These are phyloP conservation scores for Steinernema carpocapsae DNA, from an alignment of 2,888 invertebrate genomes.

Conservation along the genomic window DNA sequence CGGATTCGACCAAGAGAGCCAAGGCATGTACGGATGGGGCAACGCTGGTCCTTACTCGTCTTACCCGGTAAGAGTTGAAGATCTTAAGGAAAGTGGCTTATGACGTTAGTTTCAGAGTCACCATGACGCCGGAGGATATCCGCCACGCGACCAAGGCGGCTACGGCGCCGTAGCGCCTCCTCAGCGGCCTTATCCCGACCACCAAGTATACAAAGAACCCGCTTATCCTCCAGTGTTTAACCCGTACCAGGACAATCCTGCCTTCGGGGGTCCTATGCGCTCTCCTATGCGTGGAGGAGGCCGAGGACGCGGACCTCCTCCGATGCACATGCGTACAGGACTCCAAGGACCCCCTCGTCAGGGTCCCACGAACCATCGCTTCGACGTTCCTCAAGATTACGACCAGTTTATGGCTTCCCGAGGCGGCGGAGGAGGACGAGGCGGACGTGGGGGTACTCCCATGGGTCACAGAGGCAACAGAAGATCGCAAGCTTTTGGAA, in stretches of 20 bases:
- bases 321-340: not conserved
- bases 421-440: constrained; percentile 46
- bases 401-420: constrained; percentile 47
- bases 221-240: too few species aligned
- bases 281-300: not conserved
- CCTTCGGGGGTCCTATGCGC: too few species aligned
- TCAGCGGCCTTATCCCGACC: too few species aligned
- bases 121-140: constrained; percentile 1
- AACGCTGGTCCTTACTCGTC: not conserved
- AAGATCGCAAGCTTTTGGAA: too few species aligned
- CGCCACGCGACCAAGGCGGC: not conserved
- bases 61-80: not conserved
- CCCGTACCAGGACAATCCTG: too few species aligned
- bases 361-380: not conserved
- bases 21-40: constrained; percentile 5
- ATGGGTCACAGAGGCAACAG: not conserved
- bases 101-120: not conserved
- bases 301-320: not conserved
- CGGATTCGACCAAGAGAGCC: not conserved
- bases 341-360: too few species aligned
- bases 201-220: too few species aligned
- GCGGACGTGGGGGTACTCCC: constrained; percentile 19
- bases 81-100: not conserved
- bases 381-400: constrained; percentile 27
- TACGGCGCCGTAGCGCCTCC: too few species aligned